Evolutionary conservation across 2,113 vertebrate genomes (phyloP).

Genomic region (Erythrocebus patas): DNA sequence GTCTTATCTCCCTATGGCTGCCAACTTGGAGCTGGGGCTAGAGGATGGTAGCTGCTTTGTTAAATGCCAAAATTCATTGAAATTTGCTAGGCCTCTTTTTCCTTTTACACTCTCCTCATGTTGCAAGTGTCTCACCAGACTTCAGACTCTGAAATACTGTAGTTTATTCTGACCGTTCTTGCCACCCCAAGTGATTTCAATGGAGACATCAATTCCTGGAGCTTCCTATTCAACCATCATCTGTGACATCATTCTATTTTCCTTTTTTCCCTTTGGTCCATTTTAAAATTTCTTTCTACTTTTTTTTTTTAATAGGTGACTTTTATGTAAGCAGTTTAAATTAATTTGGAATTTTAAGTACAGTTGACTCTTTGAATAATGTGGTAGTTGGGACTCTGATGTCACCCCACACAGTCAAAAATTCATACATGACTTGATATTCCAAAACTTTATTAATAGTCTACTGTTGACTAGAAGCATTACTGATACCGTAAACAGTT

Average conservation of each 20-base stretch:
- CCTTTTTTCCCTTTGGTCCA: background rate
- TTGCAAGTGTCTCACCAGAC: background rate
- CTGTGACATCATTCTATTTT: background rate
- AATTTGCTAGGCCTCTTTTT: background rate
- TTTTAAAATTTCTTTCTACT: background rate
- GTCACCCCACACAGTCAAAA: background rate
- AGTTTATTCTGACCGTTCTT: background rate
- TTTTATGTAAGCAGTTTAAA: background rate
- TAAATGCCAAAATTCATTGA: background rate
- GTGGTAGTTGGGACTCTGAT: background rate
- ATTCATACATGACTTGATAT: background rate
- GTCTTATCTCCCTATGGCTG: background rate
- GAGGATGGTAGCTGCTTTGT: background rate
- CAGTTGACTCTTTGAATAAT: background rate
- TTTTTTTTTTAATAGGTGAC: background rate
- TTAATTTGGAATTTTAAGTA: conserved; percentile 24
- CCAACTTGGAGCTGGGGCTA: background rate
- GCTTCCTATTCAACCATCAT: background rate
- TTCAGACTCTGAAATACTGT: background rate
- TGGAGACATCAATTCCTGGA: background rate
- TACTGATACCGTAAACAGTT: background rate
- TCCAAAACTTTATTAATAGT: background rate
- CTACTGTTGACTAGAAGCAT: background rate
- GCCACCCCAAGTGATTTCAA: background rate
- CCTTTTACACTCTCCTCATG: background rate